phyloP scores from a whole-genome alignment of 2,888 invertebrate species.

The Pocota personata region DNA sequence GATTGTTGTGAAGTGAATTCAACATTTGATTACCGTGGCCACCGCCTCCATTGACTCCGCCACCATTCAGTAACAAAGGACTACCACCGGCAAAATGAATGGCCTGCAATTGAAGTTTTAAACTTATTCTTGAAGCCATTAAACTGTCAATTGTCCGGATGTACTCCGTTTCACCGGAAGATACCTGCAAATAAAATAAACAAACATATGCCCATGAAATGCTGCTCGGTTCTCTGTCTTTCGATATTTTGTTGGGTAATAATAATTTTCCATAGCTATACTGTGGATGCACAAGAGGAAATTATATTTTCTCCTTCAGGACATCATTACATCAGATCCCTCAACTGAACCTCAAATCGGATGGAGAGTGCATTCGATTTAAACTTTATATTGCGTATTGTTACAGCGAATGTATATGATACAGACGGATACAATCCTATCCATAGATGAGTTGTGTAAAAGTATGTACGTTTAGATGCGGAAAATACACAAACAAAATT shows the following conservation, averaged over 20 bases:
- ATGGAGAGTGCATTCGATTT: conserved; percentile 52
- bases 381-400: conserved; percentile 60
- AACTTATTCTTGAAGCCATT: conserved; percentile 80
- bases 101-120: conserved; percentile 81
- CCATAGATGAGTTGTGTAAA: conserved; percentile 27
- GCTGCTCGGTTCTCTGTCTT: neutral
- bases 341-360: conserved; percentile 5
- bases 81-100: conserved; percentile 81
- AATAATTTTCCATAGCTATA: conserved; percentile 22
- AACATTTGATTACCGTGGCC: conserved; percentile 70
- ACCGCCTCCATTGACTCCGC: conserved; percentile 73
- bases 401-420: conserved; percentile 26
- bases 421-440: conserved; percentile 15
- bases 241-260: neutral
- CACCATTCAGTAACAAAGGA: conserved; percentile 77
- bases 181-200: conserved; percentile 78
- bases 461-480: neutral
- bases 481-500: neutral
- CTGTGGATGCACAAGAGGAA: conserved; percentile 40
- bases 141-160: conserved; percentile 82
- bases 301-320: conserved; percentile 58
- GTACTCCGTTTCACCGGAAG: conserved; percentile 80
- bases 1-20: conserved; percentile 77
- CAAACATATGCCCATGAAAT: conserved; percentile 39
- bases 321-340: conserved; percentile 47